A percentile compares a stretch with the other conserved stretches of the same genome.
Evolutionary conservation across 2,797 vertebrate genomes (phyloP).

Genomic region (Parauchenoglanis ngamensis): DNA sequence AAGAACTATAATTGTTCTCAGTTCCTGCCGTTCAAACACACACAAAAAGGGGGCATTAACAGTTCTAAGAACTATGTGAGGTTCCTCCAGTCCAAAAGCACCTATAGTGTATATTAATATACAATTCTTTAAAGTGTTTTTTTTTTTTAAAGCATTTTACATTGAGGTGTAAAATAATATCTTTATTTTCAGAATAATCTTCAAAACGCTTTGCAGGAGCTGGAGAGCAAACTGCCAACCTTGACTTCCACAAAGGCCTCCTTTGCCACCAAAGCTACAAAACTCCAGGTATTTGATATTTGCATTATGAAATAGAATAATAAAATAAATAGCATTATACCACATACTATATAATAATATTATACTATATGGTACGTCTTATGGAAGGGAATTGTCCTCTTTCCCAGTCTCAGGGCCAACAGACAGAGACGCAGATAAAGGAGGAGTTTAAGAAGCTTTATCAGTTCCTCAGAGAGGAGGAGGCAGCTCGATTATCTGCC

Average conservation of each 20-base stretch:
- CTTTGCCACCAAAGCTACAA: not conserved
- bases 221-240: not conserved
- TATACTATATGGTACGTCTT: not conserved
- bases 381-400: not conserved
- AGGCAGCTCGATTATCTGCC: slow-evolving; percentile 53
- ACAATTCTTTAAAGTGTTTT: too few relatives aligned
- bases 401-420: slow-evolving; percentile 4
- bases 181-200: slow-evolving; percentile 40
- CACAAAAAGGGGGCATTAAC: too few relatives aligned
- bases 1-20: too few relatives aligned
- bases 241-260: not conserved
- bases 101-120: too few relatives aligned
- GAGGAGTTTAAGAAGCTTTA: slow-evolving; percentile 71
- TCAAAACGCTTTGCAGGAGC: not conserved
- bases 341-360: too few relatives aligned
- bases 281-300: slow-evolving; percentile 12
- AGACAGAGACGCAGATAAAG: slow-evolving; percentile 53
- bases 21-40: too few relatives aligned
- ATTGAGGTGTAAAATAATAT: not conserved
- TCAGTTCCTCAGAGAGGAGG: slow-evolving; percentile 57
- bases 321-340: too few relatives aligned
- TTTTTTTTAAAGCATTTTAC: not conserved
- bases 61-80: too few relatives aligned
- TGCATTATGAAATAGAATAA: not conserved
- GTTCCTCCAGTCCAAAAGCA: too few relatives aligned